These are phyloP conservation scores for Formica aserva DNA, from an alignment of 2,888 invertebrate genomes.

Conservation along the genomic window DNA sequence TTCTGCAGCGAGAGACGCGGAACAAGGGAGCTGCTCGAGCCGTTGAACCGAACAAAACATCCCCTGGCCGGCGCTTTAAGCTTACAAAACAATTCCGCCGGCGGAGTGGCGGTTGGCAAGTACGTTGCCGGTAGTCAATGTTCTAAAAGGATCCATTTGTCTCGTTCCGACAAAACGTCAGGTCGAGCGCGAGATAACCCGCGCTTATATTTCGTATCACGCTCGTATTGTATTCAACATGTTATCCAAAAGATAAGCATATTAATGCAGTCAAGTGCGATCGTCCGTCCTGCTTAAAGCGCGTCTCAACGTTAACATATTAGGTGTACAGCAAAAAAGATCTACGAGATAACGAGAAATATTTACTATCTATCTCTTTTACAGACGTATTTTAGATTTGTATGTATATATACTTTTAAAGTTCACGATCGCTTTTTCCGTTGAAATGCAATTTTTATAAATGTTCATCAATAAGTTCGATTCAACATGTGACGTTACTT, in stretches of 20 bases:
- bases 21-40: constrained; percentile 42
- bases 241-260: background rate
- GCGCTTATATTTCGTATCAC: constrained; percentile 27
- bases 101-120: constrained; percentile 58
- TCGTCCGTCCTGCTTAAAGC: background rate
- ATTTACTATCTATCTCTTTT: background rate
- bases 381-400: background rate
- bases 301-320: background rate
- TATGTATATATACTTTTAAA: background rate
- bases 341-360: background rate
- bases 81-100: constrained; percentile 64
- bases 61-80: constrained; percentile 52
- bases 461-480: background rate
- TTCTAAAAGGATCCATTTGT: constrained; percentile 66
- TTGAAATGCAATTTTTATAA: background rate
- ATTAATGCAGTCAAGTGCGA: constrained; percentile 25
- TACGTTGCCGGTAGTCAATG: constrained; percentile 64
- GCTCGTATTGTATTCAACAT: constrained; percentile 30
- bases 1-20: background rate
- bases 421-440: background rate
- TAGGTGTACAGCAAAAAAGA: background rate
- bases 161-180: constrained; percentile 48
- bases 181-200: constrained; percentile 13
- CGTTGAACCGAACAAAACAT: constrained; percentile 60
- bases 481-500: background rate